phyloP scores from a whole-genome alignment of 2,797 vertebrate genomes.

The Mormyrus hasselquistii region DNA sequence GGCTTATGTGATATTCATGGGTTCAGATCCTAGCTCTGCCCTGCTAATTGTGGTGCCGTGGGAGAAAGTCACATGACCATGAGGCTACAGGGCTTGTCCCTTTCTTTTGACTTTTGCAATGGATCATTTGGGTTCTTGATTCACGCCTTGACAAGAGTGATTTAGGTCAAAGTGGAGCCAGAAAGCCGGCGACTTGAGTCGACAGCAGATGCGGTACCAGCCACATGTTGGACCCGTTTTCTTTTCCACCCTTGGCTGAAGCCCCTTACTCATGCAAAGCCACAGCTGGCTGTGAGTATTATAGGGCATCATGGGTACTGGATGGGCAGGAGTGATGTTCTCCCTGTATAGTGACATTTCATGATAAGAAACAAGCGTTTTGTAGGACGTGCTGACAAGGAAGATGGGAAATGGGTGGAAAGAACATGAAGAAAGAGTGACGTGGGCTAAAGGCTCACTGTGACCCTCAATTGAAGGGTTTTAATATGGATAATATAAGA shows the following conservation, averaged over 20 bases:
- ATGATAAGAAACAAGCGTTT: neutral
- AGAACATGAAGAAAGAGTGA: neutral
- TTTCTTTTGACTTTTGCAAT: neutral
- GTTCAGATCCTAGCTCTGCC: neutral
- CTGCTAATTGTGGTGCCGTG: neutral
- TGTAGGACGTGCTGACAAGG: neutral
- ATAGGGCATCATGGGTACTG: neutral
- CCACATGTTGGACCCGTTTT: neutral
- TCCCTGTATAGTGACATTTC: neutral
- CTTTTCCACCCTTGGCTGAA: neutral
- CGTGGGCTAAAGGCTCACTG: neutral
- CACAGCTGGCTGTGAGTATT: neutral
- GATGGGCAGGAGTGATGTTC: neutral
- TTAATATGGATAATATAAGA: neutral
- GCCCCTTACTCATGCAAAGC: slow-evolving; percentile 2
- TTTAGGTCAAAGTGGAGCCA: neutral
- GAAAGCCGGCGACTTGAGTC: neutral
- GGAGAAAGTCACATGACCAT: neutral
- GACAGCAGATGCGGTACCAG: neutral
- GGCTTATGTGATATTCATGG: neutral
- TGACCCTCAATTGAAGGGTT: neutral
- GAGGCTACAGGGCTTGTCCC: neutral
- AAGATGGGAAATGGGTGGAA: neutral
- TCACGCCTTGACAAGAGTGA: neutral
- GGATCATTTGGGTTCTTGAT: neutral